Evolutionary conservation across 2,888 invertebrate species (phyloP).

Genomic region (Lepetodrilus schrolli): DNA sequence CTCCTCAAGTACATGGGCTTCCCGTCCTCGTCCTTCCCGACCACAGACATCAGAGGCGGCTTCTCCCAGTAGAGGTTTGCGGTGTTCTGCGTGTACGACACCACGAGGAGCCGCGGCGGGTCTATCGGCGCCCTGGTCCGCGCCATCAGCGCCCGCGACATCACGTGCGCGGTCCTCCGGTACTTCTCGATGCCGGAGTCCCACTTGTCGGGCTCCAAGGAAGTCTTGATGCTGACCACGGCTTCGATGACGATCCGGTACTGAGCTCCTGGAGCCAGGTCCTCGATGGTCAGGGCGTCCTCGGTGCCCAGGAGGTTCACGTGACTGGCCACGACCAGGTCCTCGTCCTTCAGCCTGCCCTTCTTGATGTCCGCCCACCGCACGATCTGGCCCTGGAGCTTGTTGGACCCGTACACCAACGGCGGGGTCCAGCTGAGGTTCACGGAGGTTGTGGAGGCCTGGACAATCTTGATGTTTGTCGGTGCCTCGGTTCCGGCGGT

Average conservation of each 20-base stretch:
- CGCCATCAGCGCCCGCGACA: constrained; percentile 69
- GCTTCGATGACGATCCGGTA: constrained; percentile 74
- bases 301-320: constrained; percentile 67
- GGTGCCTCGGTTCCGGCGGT: constrained; percentile 74
- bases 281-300: constrained; percentile 64
- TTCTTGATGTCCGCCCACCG: constrained; percentile 71
- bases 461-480: constrained; percentile 60
- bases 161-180: constrained; percentile 71
- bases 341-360: constrained; percentile 54
- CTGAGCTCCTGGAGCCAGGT: constrained; percentile 70
- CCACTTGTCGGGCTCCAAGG: constrained; percentile 61
- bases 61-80: constrained; percentile 75
- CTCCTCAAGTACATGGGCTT: constrained; percentile 53
- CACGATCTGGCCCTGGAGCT: constrained; percentile 70
- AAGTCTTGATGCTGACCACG: constrained; percentile 74
- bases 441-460: constrained; percentile 65
- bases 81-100: constrained; percentile 69
- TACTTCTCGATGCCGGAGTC: constrained; percentile 66
- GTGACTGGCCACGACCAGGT: constrained; percentile 67
- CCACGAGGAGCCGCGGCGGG: constrained; percentile 67
- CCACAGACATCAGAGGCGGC: constrained; percentile 68
- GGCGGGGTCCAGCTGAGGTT: constrained; percentile 73
- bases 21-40: constrained; percentile 60
- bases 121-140: constrained; percentile 73
- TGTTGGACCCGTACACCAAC: constrained; percentile 73